Conservation (phyloP, 2,888 invertebrate genomes). For the Amorpha juglandis region DNA sequence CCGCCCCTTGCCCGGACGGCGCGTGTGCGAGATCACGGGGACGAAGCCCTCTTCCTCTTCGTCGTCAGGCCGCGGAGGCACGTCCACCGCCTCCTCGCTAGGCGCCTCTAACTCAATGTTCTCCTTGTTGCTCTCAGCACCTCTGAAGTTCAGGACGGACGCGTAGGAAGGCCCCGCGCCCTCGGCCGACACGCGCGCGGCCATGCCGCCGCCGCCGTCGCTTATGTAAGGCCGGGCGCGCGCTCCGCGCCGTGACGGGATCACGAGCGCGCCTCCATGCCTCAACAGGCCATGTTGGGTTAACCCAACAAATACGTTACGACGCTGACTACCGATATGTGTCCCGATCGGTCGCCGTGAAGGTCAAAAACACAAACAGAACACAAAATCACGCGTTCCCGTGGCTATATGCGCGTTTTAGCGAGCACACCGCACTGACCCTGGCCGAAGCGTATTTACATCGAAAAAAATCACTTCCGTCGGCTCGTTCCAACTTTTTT, state of each 20-base stretch:
- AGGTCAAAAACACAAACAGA: conserved; percentile 65
- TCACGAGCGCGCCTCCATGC: conserved; percentile 84
- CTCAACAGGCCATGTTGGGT: conserved; percentile 80
- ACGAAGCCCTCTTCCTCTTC: conserved; percentile 80
- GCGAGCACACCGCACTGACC: conserved; percentile 79
- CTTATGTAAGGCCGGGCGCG: conserved; percentile 83
- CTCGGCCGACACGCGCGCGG: conserved; percentile 81
- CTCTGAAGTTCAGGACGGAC: conserved; percentile 87
- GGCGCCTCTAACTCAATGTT: conserved; percentile 82
- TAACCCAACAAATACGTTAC: conserved; percentile 67
- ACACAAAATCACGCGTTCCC: conserved; percentile 53
- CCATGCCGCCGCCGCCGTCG: conserved; percentile 82
- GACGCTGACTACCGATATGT: conserved; percentile 61
- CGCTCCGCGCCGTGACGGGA: conserved; percentile 83
- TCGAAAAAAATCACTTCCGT: conserved; percentile 82
- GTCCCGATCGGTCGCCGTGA: conserved; percentile 63
- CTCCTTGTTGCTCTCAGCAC: conserved; percentile 85
- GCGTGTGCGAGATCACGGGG: conserved; percentile 76
- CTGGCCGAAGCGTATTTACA: conserved; percentile 82
- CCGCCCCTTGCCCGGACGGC: conserved; percentile 74
- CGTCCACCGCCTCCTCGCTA: conserved; percentile 66
- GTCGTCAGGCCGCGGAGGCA: conserved; percentile 62
- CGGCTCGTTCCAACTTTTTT: conserved; percentile 69
- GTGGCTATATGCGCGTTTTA: conserved; percentile 70
- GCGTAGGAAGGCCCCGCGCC: conserved; percentile 88